A percentile compares a stretch with the other conserved stretches of the same genome.
Conservation (phyloP, 2,113 vertebrate genomes). For the Tupaia tana region DNA sequence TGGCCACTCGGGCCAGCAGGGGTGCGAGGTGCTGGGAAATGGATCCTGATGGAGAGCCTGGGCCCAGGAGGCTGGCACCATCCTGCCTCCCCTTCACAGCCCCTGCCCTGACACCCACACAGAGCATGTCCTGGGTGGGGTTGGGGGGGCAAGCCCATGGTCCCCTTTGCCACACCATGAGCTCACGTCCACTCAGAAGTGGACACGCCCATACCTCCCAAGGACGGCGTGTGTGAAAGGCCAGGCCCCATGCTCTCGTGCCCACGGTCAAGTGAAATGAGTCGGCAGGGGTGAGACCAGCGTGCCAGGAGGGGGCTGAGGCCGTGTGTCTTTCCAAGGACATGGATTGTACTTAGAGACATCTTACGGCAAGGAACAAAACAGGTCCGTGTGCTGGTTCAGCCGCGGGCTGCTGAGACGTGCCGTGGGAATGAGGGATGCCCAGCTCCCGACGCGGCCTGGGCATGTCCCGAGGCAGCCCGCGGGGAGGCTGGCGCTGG, state of each 20-base stretch:
- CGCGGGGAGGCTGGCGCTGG: neutral
- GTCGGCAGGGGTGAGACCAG: neutral
- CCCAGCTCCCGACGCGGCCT: neutral
- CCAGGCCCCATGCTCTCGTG: neutral
- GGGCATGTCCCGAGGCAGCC: neutral
- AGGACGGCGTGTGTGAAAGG: too few species aligned
- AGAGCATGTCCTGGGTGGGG: neutral
- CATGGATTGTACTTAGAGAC: neutral
- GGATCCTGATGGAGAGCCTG: neutral
- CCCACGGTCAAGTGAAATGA: neutral
- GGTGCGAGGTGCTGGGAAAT: neutral
- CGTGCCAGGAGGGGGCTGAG: neutral
- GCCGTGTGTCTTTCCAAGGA: neutral
- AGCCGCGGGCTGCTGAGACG: rapidly evolving
- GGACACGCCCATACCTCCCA: neutral
- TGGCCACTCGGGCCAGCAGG: neutral
- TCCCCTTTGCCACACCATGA: too few species aligned
- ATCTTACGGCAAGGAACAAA: neutral
- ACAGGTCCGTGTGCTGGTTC: rapidly evolving
- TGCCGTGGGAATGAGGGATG: neutral
- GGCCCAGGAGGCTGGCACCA: neutral
- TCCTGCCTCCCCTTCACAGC: neutral
- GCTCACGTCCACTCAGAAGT: neutral
- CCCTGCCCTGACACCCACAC: neutral
- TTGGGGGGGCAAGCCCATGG: rapidly evolving